Base-by-base conservation (phyloP, 2,797 vertebrate species). In the Cetoscarus ocellatus region DNA sequence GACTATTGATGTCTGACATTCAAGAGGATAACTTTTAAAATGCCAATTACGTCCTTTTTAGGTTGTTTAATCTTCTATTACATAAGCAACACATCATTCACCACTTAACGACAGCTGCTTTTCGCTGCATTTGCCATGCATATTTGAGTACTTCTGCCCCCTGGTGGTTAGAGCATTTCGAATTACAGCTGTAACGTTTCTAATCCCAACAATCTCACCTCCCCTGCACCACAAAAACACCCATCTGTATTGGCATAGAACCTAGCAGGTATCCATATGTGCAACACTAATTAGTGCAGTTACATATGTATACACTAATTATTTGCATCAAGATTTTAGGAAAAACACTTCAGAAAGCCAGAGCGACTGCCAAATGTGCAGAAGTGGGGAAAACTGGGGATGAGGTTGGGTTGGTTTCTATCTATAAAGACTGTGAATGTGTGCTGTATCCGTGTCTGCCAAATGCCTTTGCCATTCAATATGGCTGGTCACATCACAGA, bases 401-500 rank as follows among this genome's bases (percentile, higher is more conserved):
- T 27, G 27, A 44, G 35, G 36, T 8, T 38, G 34, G 49, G 48
- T 18, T 43, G 18, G 27, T 42, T 34, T 45, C 14, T 61, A 76
- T 18, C 55, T 65, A 53, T 67, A 78, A 60, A 61, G 65, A 75
- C 17, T 58, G 54, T 51, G 80, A 54, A 67, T 73, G 69, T 62
- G 44, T 65, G 78, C 55, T 42, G 55, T 77, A 59, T 76, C 65
- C 70, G 51, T 18, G n/a, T 85, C 70, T 85, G 80, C 84, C 84
- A 89, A 91, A 84, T 56, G 76, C 67, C 72, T 44, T 55, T 83
- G 79, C 70, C 67, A 67, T 83, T 90, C 88, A 93, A 90, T 93
- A 91, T 91, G 86, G 84, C 79, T 60, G 51, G 55, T 68, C 63
- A 65, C 67, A 71, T 85, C 70, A 67, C 83, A 83, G 64, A 87